phyloP scores from a whole-genome alignment of 2,113 vertebrate genomes.

The Antechinus stuartii region DNA sequence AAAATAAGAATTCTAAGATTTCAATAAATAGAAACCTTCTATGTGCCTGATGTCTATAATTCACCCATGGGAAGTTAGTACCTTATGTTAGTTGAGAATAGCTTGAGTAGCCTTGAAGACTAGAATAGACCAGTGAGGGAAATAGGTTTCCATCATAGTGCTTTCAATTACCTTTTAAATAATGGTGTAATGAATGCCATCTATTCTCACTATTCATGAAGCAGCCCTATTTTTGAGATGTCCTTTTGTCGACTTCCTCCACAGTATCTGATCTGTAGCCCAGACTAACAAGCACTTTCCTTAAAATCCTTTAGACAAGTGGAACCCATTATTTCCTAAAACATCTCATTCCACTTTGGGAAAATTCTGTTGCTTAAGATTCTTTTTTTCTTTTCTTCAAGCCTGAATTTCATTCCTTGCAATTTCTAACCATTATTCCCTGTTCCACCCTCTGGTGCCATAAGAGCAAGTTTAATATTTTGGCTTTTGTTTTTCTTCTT shows the following conservation, averaged over 20 bases:
- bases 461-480: neutral
- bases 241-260: neutral
- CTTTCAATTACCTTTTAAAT: neutral
- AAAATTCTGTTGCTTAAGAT: neutral
- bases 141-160: neutral
- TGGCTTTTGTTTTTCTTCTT: neutral
- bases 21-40: neutral
- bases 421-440: neutral
- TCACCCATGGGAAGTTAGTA: neutral
- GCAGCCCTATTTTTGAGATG: neutral
- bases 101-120: neutral
- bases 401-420: neutral
- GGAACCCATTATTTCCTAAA: too few species aligned
- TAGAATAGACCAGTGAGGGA: neutral
- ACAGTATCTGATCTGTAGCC: neutral
- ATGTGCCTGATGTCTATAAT: neutral
- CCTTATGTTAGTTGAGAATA: neutral
- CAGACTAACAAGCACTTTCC: neutral
- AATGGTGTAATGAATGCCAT: neutral
- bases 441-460: neutral
- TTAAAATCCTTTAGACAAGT: neutral
- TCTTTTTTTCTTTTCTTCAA: neutral
- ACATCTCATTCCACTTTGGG: neutral
- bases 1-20: neutral
- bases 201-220: neutral